phyloP scores from a whole-genome alignment of 2,888 invertebrate genomes.

The Furcula furcula region DNA sequence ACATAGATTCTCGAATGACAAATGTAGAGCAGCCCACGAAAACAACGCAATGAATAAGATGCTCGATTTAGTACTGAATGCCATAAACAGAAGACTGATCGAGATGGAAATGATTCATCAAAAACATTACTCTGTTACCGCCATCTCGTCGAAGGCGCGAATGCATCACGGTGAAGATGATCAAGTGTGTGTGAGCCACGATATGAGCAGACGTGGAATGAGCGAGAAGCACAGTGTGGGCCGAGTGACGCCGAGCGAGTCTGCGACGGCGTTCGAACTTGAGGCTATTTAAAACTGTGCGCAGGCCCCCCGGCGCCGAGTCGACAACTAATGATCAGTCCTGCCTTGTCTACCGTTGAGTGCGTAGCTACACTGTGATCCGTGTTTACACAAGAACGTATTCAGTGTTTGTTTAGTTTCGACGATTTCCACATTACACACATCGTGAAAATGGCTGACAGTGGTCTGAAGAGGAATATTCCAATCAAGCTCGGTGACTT shows the following conservation, averaged over 20 bases:
- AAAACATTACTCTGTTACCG: constrained; percentile 53
- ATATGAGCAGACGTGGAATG: constrained; percentile 63
- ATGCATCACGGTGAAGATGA: constrained; percentile 35
- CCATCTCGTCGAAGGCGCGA: constrained; percentile 30
- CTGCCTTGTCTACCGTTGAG: constrained; percentile 72
- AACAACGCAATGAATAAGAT: constrained; percentile 55
- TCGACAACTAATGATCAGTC: constrained; percentile 79
- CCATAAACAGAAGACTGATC: constrained; percentile 66
- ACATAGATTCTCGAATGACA: neutral
- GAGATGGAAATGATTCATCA: constrained; percentile 69
- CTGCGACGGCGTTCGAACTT: constrained; percentile 63
- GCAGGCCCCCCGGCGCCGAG: constrained; percentile 80
- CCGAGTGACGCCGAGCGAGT: constrained; percentile 68
- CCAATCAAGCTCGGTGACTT: constrained; percentile 97
- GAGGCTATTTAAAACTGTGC: constrained; percentile 82
- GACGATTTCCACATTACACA: constrained; percentile 50
- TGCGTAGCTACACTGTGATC: constrained; percentile 65
- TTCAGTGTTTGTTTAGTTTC: constrained; percentile 79
- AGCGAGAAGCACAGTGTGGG: constrained; percentile 80
- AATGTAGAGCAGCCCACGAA: constrained; percentile 25
- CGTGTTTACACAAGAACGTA: constrained; percentile 73
- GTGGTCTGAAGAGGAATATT: constrained; percentile 92
- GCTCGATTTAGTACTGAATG: constrained; percentile 41
- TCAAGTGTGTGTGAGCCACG: constrained; percentile 20
- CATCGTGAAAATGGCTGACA: constrained; percentile 87